Percentiles rank a stretch among this genome's conserved stretches.
Evolutionary conservation across 2,888 invertebrate genomes (phyloP).

Genomic region (Mycogona germanica): DNA sequence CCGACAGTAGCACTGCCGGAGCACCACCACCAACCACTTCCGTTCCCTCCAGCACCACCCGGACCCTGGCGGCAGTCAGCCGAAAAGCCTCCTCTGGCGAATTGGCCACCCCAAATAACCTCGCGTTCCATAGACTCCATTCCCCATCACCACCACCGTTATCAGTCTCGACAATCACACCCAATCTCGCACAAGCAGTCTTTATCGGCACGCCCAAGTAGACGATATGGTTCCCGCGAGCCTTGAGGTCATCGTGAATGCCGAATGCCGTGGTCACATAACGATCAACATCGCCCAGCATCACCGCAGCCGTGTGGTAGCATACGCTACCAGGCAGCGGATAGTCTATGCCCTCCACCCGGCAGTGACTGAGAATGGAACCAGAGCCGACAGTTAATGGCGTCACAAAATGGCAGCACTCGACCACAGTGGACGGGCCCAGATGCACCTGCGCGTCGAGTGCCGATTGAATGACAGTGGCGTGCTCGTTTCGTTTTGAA

Average conservation of each 20-base stretch:
- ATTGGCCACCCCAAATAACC: conserved; percentile 21
- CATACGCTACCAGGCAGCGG: conserved; percentile 24
- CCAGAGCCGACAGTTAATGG: conserved; percentile 28
- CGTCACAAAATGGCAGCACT: conserved; percentile 33
- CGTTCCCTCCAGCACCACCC: not conserved
- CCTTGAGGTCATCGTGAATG: conserved; percentile 22
- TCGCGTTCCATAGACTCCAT: conserved; percentile 23
- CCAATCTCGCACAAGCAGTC: not conserved
- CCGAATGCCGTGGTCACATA: conserved; percentile 25
- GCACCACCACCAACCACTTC: no score
- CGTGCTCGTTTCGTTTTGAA: not conserved
- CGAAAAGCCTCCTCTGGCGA: conserved; percentile 23
- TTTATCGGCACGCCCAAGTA: conserved; percentile 19
- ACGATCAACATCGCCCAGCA: conserved; percentile 6
- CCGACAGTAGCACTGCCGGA: no score
- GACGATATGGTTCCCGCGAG: conserved; percentile 4
- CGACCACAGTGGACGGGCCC: conserved; percentile 28
- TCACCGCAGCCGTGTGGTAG: conserved; percentile 24
- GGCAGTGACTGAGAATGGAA: conserved; percentile 35
- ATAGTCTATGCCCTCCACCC: not conserved
- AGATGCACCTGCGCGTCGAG: conserved; percentile 26
- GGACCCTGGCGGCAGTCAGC: conserved; percentile 21
- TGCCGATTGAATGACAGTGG: conserved; percentile 30
- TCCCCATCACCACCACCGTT: conserved; percentile 6
- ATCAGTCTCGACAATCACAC: not conserved